phyloP scores from a whole-genome alignment of 2,113 vertebrate species.

The Ranitomeya imitator region DNA sequence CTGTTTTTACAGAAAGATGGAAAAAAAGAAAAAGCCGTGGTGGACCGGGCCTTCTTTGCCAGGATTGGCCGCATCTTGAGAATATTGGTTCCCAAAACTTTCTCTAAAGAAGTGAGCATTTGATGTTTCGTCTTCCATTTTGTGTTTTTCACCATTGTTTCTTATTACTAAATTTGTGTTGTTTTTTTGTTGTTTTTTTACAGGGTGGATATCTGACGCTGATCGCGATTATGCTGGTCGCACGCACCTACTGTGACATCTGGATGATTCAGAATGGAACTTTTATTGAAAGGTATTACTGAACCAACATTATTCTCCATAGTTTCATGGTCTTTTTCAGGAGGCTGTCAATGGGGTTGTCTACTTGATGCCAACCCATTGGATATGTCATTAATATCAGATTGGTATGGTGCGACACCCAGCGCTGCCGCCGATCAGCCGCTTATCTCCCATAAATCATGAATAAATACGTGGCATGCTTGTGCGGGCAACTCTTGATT shows the following conservation, averaged over 20 bases:
- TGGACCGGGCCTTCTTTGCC: slow-evolving; percentile 86
- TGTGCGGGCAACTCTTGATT: no score
- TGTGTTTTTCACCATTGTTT: neutral
- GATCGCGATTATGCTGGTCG: slow-evolving; percentile 90
- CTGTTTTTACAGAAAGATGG: slow-evolving; percentile 79
- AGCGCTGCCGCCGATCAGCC: no score
- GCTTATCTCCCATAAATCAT: no score
- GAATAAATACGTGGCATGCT: no score
- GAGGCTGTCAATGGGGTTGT: no score
- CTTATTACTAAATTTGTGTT: slow-evolving; percentile 47
- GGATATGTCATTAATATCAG: no score
- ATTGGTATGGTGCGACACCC: no score
- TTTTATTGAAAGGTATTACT: slow-evolving; percentile 92
- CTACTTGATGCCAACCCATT: no score
- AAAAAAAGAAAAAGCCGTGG: slow-evolving; percentile 86
- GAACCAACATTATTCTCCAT: neutral
- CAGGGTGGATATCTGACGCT: slow-evolving; percentile 91
- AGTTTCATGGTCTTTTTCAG: no score
- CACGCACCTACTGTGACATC: slow-evolving; percentile 95
- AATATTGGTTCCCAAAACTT: slow-evolving; percentile 85
- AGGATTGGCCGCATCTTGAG: slow-evolving; percentile 80
- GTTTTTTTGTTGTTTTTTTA: slow-evolving; percentile 42
- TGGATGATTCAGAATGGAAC: slow-evolving; percentile 99
- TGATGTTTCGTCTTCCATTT: neutral
- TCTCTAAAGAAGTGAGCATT: slow-evolving; percentile 88